Conservation (phyloP, 1,140 invertebrate genomes). For the Listronotus oregonensis region DNA sequence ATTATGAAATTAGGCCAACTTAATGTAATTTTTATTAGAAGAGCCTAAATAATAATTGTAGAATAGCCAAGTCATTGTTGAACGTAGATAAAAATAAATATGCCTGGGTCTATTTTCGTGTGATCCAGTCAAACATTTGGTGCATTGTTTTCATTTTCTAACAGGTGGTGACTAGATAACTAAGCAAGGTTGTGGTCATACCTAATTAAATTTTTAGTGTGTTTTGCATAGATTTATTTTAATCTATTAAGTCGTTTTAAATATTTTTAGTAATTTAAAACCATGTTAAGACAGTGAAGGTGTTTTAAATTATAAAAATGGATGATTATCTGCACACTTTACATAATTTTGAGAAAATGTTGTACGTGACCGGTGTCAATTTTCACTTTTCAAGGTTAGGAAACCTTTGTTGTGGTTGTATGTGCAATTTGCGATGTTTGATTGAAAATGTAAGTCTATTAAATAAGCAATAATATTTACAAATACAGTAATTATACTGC, state of each 20-base stretch:
- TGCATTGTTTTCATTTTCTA: slow-evolving; percentile 29
- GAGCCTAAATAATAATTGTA: slow-evolving; percentile 17
- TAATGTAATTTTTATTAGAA: slow-evolving; percentile 24
- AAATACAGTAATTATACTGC: too few relatives aligned
- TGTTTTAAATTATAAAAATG: slow-evolving; percentile 9
- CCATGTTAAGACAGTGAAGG: not conserved
- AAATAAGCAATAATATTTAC: not conserved
- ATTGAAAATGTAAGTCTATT: slow-evolving; percentile 1
- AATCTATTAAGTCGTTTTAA: too few relatives aligned
- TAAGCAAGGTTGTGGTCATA: slow-evolving; percentile 14
- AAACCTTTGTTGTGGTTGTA: not conserved
- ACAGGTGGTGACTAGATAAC: slow-evolving; percentile 27
- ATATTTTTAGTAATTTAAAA: not conserved
- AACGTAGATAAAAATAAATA: slow-evolving; percentile 32
- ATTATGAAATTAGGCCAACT: slow-evolving; percentile 21
- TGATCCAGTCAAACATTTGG: slow-evolving; percentile 26
- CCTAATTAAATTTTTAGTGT: slow-evolving; percentile 24
- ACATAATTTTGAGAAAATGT: slow-evolving; percentile 3
- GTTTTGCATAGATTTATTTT: slow-evolving; percentile 7
- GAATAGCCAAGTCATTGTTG: slow-evolving; percentile 30
- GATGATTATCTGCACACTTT: not conserved
- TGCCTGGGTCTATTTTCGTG: slow-evolving; percentile 25
- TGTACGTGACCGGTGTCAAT: not conserved
- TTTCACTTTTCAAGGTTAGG: slow-evolving; percentile 4
- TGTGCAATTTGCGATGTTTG: not conserved